Evolutionary conservation across 2,888 invertebrate species (phyloP).

Genomic region (Serripes groenlandicus): DNA sequence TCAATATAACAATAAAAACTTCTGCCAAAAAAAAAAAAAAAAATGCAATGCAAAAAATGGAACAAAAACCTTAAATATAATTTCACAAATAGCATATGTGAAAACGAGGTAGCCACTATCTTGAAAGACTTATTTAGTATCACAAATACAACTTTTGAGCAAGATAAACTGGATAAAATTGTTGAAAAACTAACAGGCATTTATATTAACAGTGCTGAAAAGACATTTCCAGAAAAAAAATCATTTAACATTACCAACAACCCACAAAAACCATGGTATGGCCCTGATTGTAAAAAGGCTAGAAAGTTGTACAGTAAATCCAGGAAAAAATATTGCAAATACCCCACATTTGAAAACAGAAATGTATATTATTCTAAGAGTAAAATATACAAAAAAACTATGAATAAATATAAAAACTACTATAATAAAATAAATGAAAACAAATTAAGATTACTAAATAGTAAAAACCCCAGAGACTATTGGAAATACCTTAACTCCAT

Average conservation of each 20-base stretch:
- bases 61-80: background rate
- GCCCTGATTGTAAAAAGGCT: background rate
- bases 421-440: background rate
- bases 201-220: background rate
- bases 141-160: background rate
- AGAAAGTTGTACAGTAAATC: background rate
- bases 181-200: background rate
- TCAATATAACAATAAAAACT: background rate
- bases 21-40: background rate
- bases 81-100: background rate
- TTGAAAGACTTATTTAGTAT: background rate
- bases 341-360: background rate
- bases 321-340: background rate
- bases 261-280: constrained; percentile 3
- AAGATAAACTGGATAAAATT: background rate
- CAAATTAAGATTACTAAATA: background rate
- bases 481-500: background rate
- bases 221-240: background rate
- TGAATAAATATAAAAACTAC: background rate
- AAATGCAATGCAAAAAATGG: background rate
- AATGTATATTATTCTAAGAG: background rate
- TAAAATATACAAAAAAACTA: background rate
- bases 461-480: background rate
- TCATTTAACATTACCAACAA: background rate
- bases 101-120: background rate